Conservation (phyloP, 2,113 vertebrate genomes). For the Reinhardtius hippoglossoides region DNA sequence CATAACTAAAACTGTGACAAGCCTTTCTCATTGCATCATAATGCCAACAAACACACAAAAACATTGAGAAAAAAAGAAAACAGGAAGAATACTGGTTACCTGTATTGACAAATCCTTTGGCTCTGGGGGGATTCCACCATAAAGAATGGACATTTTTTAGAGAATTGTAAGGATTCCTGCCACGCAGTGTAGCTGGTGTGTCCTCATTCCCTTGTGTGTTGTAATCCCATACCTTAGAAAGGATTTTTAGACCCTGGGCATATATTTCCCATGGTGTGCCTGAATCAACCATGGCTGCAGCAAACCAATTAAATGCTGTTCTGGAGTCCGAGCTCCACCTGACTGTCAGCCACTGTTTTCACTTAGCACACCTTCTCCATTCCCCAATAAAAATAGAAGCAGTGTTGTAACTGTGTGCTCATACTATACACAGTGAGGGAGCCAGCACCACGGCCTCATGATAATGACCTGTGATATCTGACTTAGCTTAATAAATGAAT, state of each 20-base stretch:
- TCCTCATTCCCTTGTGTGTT: conserved; percentile 31
- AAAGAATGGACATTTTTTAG: conserved; percentile 12
- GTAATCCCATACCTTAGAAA: conserved; percentile 53
- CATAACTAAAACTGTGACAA: neutral
- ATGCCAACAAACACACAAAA: conserved; percentile 3
- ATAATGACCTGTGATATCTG: conserved; percentile 3
- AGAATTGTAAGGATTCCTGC: conserved; percentile 21
- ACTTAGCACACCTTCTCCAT: conserved; percentile 4
- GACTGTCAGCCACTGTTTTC: conserved; percentile 44
- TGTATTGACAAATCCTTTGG: conserved; percentile 22
- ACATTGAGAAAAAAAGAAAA: neutral
- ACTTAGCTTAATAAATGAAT: neutral
- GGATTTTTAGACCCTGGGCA: conserved; percentile 20
- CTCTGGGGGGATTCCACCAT: conserved; percentile 6
- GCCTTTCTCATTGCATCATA: neutral
- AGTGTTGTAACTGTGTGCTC: neutral
- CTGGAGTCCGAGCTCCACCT: conserved; percentile 25
- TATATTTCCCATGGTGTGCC: conserved; percentile 33
- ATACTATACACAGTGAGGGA: neutral
- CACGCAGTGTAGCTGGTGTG: conserved; percentile 12
- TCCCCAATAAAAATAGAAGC: neutral
- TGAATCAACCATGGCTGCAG: conserved; percentile 38
- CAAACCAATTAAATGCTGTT: conserved; percentile 56
- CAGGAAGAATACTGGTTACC: neutral
- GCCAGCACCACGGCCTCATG: neutral